Evolutionary conservation across 1,140 invertebrate species (phyloP).

Genomic region (Mizuhopecten yessoensis): DNA sequence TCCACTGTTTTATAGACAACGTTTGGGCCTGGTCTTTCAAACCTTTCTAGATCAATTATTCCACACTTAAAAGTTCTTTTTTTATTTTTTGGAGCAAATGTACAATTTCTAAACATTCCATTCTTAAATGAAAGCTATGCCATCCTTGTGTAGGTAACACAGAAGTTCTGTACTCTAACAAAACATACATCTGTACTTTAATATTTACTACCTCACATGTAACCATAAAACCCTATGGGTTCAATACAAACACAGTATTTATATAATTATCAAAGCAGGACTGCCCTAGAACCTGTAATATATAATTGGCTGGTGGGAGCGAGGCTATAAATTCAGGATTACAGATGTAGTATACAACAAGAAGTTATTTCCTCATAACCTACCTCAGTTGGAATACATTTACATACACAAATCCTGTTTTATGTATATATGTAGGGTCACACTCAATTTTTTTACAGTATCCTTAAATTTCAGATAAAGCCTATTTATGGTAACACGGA

Average conservation of each 20-base stretch:
- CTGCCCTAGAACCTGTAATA: not conserved
- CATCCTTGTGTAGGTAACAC: not conserved
- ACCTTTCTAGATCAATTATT: too few relatives aligned
- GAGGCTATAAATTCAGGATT: not conserved
- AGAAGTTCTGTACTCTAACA: not conserved
- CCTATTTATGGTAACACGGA: too few relatives aligned
- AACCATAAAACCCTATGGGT: not conserved
- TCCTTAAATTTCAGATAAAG: too few relatives aligned
- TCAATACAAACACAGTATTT: conserved; percentile 35
- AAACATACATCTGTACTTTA: not conserved
- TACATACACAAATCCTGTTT: too few relatives aligned
- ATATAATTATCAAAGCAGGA: not conserved
- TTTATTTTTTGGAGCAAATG: not conserved
- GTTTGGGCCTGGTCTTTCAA: too few relatives aligned
- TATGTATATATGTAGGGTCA: too few relatives aligned
- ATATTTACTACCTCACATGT: not conserved
- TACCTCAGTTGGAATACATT: not conserved
- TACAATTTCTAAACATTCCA: not conserved
- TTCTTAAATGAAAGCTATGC: not conserved
- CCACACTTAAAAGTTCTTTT: too few relatives aligned
- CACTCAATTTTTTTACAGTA: too few relatives aligned
- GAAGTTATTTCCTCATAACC: not conserved
- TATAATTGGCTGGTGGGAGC: not conserved
- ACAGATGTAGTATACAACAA: not conserved
- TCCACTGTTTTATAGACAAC: too few relatives aligned